Base-by-base conservation (phyloP, 2,113 vertebrate species). In the Pitta sordida region DNA sequence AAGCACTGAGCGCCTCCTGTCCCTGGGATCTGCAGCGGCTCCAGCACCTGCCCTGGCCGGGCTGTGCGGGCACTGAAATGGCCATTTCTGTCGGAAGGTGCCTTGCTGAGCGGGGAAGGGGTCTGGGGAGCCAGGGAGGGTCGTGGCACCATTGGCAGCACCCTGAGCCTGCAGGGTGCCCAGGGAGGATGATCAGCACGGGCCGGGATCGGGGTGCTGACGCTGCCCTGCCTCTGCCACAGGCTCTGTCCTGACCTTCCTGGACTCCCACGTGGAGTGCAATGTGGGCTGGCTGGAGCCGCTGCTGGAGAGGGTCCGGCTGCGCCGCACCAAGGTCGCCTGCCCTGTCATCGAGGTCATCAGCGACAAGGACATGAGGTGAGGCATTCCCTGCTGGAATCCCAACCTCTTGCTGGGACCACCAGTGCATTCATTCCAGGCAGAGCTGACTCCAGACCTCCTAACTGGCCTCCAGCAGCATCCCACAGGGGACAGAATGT, bases 311-410 rank as follows among this genome's bases (percentile, higher is more conserved):
- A 98, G 98, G 92, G 92, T 99, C 70, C 98, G 97, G 48, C 86
- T 98, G 95, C 98, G 98, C 95, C 98, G 96, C 21, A 95, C 95
- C 93, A 99, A 99, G 96, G 99, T 99, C 3, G 98, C 98, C 58
- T 99, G 99, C 73, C 99, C 99, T 2, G 99, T 99, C 68, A 99
- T 99, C 37, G 99, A 99, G 97, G 99, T 99, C 83, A 98, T 99
- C 97, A 99, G 97, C 7, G 99, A 99, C 95, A 99, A 99, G 94
- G 99, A 99, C 96, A 98, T 99, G 99, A 99, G 99, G 99, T 98
- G 93, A 87, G 83, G 13, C 6, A 3, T 3, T 71, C 49, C n/a
- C n/a, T n/a, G n/a, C n/a, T n/a, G n/a, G n/a, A n/a, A n/a, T n/a
- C 6, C 3, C 8, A 52, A 3, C 41, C 74, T 36, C n/a, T 11